Conservation (phyloP, 2,888 invertebrate species). For the Himalopsyche anomala region DNA sequence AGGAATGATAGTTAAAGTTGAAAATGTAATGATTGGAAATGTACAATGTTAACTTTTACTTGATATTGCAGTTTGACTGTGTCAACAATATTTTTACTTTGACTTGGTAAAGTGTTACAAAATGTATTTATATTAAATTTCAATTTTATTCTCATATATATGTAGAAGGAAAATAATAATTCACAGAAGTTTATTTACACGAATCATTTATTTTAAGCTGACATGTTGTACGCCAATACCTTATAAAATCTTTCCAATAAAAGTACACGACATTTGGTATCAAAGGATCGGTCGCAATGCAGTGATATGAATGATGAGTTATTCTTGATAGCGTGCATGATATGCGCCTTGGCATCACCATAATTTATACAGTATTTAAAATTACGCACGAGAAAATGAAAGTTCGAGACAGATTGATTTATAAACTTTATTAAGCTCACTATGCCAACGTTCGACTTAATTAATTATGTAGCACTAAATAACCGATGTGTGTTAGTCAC, state of each 20-base stretch:
- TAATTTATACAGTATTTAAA: constrained; percentile 29
- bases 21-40: too few relatives aligned
- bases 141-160: too few relatives aligned
- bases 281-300: constrained; percentile 29
- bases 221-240: neutral
- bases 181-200: too few relatives aligned
- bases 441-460: constrained; percentile 8
- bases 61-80: too few relatives aligned
- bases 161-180: too few relatives aligned
- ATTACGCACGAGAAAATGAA: constrained; percentile 10
- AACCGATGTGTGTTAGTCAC: constrained; percentile 26
- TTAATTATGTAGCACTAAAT: constrained; percentile 16
- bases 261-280: neutral
- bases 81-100: too few relatives aligned
- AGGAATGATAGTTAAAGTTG: too few relatives aligned
- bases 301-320: constrained; percentile 31
- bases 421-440: constrained; percentile 16
- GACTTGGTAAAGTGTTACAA: too few relatives aligned
- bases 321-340: neutral
- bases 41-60: too few relatives aligned
- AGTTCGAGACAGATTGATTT: constrained; percentile 31
- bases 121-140: too few relatives aligned
- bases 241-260: neutral
- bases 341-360: neutral
- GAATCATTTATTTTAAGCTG: too few relatives aligned